Evolutionary conservation across 2,113 vertebrate genomes (phyloP), one percentile per base, ranked within the genome.

Genomic region (Anthoscopus minutus): DNA sequence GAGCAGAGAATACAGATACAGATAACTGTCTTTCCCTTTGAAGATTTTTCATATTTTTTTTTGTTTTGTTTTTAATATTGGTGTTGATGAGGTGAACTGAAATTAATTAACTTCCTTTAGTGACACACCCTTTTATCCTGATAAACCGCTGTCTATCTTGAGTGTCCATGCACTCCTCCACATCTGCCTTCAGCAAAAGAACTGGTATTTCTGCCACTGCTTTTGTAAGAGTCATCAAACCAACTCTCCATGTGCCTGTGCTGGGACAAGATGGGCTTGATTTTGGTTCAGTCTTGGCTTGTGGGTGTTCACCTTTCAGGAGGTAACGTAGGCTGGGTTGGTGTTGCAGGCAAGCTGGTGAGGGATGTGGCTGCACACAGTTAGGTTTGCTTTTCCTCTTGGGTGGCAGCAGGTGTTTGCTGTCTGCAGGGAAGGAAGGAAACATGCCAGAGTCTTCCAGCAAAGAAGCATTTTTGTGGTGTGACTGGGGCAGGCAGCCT

Each of bases 161-260:
- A 86, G 35, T 94, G 95, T 83, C 96, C 95, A 4, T 62, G 67
- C 19, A 77, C 79, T 93, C 92, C 94, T 92, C 94, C 95, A 95
- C 76, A 93, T 89, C 85, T 95, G 94, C 96, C 92, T 94, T 89
- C 90, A 96, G 95, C 93, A 90, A 97, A 96, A 81, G 53, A 95
- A 96, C 95, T 94, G 90, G 94, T 96, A 93, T 96, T 96, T 94
- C 95, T 96, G 93, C 95, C 48, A 47, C 82, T 0, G 25, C 90
- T 95, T 88, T 90, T 81, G 76, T 88, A 88, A 92, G 79, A 92
- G 80, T 2, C 3, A 83, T 83, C 71, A 56, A 80, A 57, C 71
- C 48, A 66, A 86, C 54, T 83, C 80, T 80, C 67, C n/a, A 8
- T 65, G 81, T 2, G 42, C 85, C 60, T 67, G 47, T 24, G 8